Evolutionary conservation across 2,888 invertebrate genomes (phyloP), one percentile per base, ranked within the genome.

Genomic region (Drosophila crucigera): DNA sequence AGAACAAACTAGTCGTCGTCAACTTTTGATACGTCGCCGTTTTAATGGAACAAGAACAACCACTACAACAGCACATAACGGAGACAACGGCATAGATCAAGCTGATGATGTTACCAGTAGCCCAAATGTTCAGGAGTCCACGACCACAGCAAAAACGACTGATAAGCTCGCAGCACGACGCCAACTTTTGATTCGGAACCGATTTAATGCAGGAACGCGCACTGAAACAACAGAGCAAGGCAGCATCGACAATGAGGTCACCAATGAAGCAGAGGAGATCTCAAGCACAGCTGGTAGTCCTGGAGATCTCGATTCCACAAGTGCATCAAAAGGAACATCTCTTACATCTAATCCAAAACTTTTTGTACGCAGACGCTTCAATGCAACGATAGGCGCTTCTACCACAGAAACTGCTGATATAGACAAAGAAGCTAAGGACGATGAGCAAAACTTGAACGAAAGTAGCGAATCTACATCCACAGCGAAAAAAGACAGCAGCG

Each of bases 21-120:
- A 61, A 33, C 58, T 65, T 11, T 16, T 58, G 4, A 50, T 64
- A 35, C 73, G 69, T 30, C 61, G 53, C 4, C 77, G 67, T 3
- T 55, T 66, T 1, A 68, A 61, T 37, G 28, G 59, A 4, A 55
- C 72, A 65, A 41, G 50, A n/a, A 50, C 43, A 3, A 52, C 19
- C 28, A 9, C 25, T 4, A 49, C n/a, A 31, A 10, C 16, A 31
- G 49, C 30, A 33, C n/a, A 9, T 22, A 19, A 31, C 2, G 19
- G 33, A n/a, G 49, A n/a, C 14, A 47, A 19, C 4, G 19, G 22
- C 19, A 25, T 41, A 22, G 30, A 35, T 10, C 2, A 59, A 25
- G 9, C 33, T 7, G 25, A 49, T n/a, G 16, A 10, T 6, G 11
- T 7, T 11, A 28, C 10, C 39, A 62, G 61, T 47, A 25, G 9